phyloP scores from a whole-genome alignment of 2,113 vertebrate genomes.

The Echinops telfairi region DNA sequence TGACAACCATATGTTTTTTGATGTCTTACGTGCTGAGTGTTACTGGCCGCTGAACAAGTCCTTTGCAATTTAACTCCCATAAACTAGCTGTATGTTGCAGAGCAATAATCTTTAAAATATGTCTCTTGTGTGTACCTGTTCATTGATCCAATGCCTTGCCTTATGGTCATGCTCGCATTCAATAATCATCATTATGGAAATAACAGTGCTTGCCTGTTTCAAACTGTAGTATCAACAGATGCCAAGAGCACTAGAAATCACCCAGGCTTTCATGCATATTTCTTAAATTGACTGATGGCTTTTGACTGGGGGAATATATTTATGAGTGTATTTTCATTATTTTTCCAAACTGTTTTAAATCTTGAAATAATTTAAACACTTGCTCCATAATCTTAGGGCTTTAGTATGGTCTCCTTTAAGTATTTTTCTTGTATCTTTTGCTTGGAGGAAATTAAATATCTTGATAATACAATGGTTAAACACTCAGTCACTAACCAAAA shows the following conservation, averaged over 20 bases:
- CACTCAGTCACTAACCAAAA: too few relatives aligned
- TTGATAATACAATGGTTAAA: too few relatives aligned
- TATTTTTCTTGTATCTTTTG: too few relatives aligned
- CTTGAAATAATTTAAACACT: slow-evolving; percentile 22
- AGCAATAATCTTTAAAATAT: slow-evolving; percentile 60
- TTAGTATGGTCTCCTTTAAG: too few relatives aligned
- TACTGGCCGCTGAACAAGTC: slow-evolving; percentile 53
- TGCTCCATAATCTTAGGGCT: too few relatives aligned
- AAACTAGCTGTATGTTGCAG: slow-evolving; percentile 58
- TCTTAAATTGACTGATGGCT: slow-evolving; percentile 55
- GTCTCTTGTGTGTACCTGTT: slow-evolving; percentile 63
- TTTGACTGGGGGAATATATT: slow-evolving; percentile 57
- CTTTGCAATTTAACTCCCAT: slow-evolving; percentile 31
- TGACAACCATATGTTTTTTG: slow-evolving; percentile 63
- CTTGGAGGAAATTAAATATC: too few relatives aligned
- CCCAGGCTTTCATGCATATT: neutral
- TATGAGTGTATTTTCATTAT: slow-evolving; percentile 45
- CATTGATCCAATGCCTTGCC: slow-evolving; percentile 67
- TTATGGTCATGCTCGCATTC: slow-evolving; percentile 65
- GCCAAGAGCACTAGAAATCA: slow-evolving; percentile 46
- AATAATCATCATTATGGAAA: slow-evolving; percentile 64
- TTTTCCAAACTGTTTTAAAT: slow-evolving; percentile 62
- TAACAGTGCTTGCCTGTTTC: slow-evolving; percentile 28
- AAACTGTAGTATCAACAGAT: slow-evolving; percentile 60
- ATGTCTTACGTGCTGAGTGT: slow-evolving; percentile 32